Base-by-base conservation (phyloP, 1,140 invertebrate genomes). In the Drosophila lacteicornis region DNA sequence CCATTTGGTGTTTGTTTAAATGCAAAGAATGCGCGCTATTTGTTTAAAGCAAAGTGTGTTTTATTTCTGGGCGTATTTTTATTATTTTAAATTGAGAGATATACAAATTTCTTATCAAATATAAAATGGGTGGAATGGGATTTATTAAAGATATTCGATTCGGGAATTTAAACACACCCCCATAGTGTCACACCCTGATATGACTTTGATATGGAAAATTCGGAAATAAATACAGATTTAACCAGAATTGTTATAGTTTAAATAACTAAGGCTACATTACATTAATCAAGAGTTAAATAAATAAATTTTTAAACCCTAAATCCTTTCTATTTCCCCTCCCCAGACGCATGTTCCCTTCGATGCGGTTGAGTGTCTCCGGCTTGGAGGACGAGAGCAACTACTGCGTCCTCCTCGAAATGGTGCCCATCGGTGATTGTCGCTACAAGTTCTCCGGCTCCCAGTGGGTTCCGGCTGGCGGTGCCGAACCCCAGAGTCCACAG, bases 341-440 rank as follows among this genome's bases (percentile, higher is more conserved):
- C 3, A 99, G 98, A 90, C 95, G 97, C 15, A 97, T 98, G 96
- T 98, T 98, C 86, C 97, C 97, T 3, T 95, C 96, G 0, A 92
- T 97, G 22, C 94, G 96, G 65, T 86, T 97, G 2, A 94, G 94
- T 0, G 92, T 97, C 0, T 93, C 93, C 4, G 97, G 97, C 4
- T 93, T 98, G 62, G 96, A 98, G 68, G 95, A 96, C 2, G 95
- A 96, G 4, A 94, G 95, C 12, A 94, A 95, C 82, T 98, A 99
- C 93, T 96, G 95, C 77, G 94, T 98, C 0, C 91, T 97, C 3
- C 93, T 98, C 57, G 97, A 98, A 92, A 94, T 98, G 81, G 94
- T 95, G 1, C 94, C 95, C 15, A 95, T 95, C 0, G 95, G 94
- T n/a, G 93, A 94, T 40, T 94, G 94, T 42, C 94, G 96, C 2